Base-by-base conservation (phyloP, 2,888 invertebrate species). In the Poecilobothrus nobilitatus region DNA sequence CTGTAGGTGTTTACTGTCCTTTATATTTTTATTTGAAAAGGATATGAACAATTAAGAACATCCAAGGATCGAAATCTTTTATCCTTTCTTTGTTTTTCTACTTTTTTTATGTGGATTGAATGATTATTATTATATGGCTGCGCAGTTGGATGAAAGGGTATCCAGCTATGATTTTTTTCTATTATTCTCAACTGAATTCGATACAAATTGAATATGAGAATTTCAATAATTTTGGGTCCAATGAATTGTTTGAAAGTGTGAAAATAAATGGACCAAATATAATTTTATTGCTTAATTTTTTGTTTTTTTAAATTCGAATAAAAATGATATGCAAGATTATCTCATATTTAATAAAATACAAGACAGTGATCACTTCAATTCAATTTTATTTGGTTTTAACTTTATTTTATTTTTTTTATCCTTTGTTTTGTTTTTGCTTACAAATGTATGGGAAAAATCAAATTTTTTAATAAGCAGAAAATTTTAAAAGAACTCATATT, bases 241-340 rank as follows among this genome's bases (percentile, higher is more conserved):
- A 27, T 27, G 27, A 4, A 27, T 27, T 27, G 10, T 63, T 7
- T 63, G 27, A 21, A 27, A 71, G 74, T 74, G 74, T 78, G 74
- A 78, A 78, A 78, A 76, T 76, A 76, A 76, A 76, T 80, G 81
- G 79, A 81, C 81, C 80, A 78, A 75, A 77, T 76, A 80, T 70
- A 81, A 81, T 81, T 81, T 81, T 81, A 81, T 81, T 81, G 80
- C 81, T 81, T 75, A 81, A 81, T 81, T 79, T 79, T 78, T 78
- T 74, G 68, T 69, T 68, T 64, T 65, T 22, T 68, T 72, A 66
- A 66, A 53, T 15, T 53, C 53, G 53, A 53, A 53, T 53, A n/a
- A 53, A n/a, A 53, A 37, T 37, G 18, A 53, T n/a, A n/a, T n/a
- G n/a, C 53, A 53, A 18, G 9, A 53, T 53, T 53, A 53, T 15